phyloP scores from a whole-genome alignment of 2,888 invertebrate species.

The Abscondita cerata region DNA sequence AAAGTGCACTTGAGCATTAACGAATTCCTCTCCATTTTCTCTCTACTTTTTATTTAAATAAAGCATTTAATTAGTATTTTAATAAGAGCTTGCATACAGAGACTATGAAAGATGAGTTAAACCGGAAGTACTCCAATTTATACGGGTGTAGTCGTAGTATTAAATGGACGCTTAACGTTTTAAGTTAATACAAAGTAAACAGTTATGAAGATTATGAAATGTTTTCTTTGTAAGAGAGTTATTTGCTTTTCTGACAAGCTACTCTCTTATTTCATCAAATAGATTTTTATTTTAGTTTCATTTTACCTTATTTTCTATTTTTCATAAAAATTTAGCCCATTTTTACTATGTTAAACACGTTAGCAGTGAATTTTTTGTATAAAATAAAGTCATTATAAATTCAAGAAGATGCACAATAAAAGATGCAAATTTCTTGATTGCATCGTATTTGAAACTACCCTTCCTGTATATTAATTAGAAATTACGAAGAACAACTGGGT shows the following conservation, averaged over 20 bases:
- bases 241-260: conserved; percentile 6
- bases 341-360: no score
- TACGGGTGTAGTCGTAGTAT: neutral
- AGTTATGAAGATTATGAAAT: conserved; percentile 3
- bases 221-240: conserved; percentile 10
- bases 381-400: conserved; percentile 30
- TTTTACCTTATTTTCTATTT: neutral
- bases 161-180: conserved; percentile 2
- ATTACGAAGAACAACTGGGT: conserved; percentile 35
- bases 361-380: conserved; percentile 13
- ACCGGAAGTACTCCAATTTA: neutral
- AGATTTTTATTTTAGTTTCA: no score
- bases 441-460: conserved; percentile 31
- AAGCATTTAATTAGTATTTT: neutral
- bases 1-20: conserved; percentile 10
- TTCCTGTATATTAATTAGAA: conserved; percentile 36
- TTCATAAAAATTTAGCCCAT: neutral
- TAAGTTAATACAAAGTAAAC: conserved; percentile 9
- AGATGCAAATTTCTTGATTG: conserved; percentile 37
- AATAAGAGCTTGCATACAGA: neutral
- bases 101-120: no score
- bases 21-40: neutral
- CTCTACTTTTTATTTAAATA: neutral
- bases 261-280: no score
- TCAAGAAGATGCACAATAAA: conserved; percentile 35